These are phyloP conservation scores for Apamea sordens DNA, from an alignment of 2,888 invertebrate genomes.

Conservation along the genomic window DNA sequence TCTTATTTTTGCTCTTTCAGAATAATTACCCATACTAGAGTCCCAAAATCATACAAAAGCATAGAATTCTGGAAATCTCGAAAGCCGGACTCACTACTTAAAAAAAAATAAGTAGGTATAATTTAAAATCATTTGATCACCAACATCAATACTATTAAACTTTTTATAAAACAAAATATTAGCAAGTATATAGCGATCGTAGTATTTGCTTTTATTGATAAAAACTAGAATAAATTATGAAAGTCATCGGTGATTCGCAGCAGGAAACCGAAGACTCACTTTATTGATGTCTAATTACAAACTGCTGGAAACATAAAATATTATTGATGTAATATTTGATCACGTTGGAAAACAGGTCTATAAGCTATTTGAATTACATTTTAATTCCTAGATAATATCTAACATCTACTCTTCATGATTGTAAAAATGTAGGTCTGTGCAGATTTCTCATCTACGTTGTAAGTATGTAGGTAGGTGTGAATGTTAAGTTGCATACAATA, in stretches of 20 bases:
- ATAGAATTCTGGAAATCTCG: not conserved
- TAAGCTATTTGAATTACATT: slow-evolving; percentile 44
- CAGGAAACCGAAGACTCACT: slow-evolving; percentile 46
- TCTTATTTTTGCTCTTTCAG: not conserved
- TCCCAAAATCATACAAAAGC: not conserved
- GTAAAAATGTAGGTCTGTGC: not conserved
- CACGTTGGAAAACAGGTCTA: slow-evolving; percentile 55
- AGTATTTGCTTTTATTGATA: slow-evolving; percentile 35
- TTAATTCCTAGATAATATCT: slow-evolving; percentile 31
- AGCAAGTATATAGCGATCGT: not conserved
- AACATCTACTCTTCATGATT: slow-evolving; percentile 3
- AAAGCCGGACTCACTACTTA: too few relatives aligned
- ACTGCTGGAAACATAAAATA: slow-evolving; percentile 53
- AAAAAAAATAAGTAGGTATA: not conserved
- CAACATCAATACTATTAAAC: not conserved
- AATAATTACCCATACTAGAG: not conserved
- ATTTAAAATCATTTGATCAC: not conserved
- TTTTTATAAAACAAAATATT: not conserved
- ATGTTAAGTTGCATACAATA: not conserved
- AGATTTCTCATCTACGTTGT: not conserved
- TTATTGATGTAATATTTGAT: slow-evolving; percentile 52
- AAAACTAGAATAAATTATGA: slow-evolving; percentile 43
- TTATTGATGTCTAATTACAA: slow-evolving; percentile 57
- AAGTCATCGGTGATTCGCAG: slow-evolving; percentile 50
- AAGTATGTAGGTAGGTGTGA: not conserved